Conservation (phyloP, 2,888 invertebrate species). For the Aproaerema taeniolella region DNA sequence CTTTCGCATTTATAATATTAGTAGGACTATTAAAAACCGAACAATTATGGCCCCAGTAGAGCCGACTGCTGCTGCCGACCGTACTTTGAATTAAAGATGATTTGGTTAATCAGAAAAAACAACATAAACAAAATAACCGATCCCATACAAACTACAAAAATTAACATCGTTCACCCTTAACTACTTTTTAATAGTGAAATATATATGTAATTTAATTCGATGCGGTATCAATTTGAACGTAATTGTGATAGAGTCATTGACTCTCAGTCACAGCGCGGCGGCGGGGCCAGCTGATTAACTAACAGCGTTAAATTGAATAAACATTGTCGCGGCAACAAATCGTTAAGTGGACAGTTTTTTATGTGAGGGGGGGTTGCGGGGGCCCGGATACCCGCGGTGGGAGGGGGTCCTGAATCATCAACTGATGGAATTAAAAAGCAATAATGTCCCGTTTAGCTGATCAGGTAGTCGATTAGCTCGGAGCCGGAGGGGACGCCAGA, state of each 20-base stretch:
- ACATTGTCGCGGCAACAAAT: constrained; percentile 4
- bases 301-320: constrained; percentile 4
- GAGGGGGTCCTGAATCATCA: constrained; percentile 10
- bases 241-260: constrained; percentile 6
- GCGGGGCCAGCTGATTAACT: constrained; percentile 1
- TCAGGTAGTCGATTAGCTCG: constrained; percentile 6
- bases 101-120: too few relatives aligned
- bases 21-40: too few relatives aligned
- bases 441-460: constrained; percentile 27
- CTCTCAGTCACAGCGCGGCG: not conserved
- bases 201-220: too few relatives aligned
- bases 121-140: too few relatives aligned
- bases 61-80: too few relatives aligned
- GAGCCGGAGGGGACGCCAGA: constrained; percentile 1
- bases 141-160: too few relatives aligned
- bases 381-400: not conserved
- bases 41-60: too few relatives aligned
- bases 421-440: constrained; percentile 45
- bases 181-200: too few relatives aligned
- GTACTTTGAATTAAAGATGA: too few relatives aligned
- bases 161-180: too few relatives aligned
- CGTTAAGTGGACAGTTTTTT: constrained; percentile 4
- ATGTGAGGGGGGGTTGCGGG: constrained; percentile 1
- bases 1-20: too few relatives aligned
- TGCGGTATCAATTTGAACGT: too few relatives aligned